These are phyloP conservation scores for Pycnonotus jocosus DNA, from an alignment of 2,113 vertebrate species.

Conservation along the genomic window DNA sequence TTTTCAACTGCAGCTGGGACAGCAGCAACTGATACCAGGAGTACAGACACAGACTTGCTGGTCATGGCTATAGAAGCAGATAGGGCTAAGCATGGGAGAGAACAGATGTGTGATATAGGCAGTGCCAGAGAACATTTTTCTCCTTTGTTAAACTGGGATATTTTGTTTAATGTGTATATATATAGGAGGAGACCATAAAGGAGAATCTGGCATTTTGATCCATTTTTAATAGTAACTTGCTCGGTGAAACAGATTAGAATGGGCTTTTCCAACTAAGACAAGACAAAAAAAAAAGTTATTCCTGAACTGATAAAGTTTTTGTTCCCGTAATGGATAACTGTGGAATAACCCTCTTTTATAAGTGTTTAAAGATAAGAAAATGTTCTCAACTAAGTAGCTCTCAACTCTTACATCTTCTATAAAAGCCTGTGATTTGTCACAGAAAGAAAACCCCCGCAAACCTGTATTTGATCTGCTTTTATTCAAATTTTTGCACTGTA, in stretches of 20 bases:
- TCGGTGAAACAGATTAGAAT: background rate
- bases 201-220: background rate
- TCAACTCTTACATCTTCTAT: conserved; percentile 5
- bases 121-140: background rate
- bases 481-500: background rate
- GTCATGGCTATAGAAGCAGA: background rate
- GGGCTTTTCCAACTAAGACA: background rate
- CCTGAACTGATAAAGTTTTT: conserved; percentile 12
- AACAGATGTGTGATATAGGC: background rate
- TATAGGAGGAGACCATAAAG: background rate
- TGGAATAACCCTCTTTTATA: conserved; percentile 5
- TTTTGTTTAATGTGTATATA: background rate
- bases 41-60: background rate
- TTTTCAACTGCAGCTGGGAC: background rate
- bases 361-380: conserved; percentile 38
- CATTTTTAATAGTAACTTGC: conserved; percentile 16
- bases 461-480: background rate
- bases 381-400: conserved; percentile 8
- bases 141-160: background rate
- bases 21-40: background rate
- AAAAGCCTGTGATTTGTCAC: conserved; percentile 6
- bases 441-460: background rate
- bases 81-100: background rate
- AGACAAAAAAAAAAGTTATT: background rate
- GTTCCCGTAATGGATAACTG: background rate